A percentile compares a stretch with the other conserved stretches of the same genome.
These are phyloP conservation scores for Elmis aenea DNA, from an alignment of 2,888 invertebrate species.

Conservation along the genomic window DNA sequence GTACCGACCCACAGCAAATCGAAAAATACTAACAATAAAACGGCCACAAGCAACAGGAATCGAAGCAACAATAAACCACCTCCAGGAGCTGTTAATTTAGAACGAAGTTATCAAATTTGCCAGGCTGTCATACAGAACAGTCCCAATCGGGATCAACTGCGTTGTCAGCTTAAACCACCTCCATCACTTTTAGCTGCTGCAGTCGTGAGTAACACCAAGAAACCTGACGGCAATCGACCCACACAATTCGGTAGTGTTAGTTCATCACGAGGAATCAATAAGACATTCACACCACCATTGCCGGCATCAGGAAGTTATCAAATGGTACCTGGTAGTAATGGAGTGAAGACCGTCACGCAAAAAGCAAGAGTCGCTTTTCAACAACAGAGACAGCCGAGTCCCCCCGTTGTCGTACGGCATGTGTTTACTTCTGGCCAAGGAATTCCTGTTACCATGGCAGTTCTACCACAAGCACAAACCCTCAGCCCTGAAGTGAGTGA, in stretches of 20 bases:
- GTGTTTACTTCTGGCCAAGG: slow-evolving; percentile 55
- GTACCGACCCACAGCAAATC: slow-evolving; percentile 45
- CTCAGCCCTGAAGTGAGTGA: slow-evolving; percentile 46
- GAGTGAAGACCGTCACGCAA: slow-evolving; percentile 41
- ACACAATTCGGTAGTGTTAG: slow-evolving; percentile 47
- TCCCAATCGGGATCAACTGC: slow-evolving; percentile 81
- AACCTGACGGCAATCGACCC: slow-evolving; percentile 35
- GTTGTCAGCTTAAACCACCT: slow-evolving; percentile 80
- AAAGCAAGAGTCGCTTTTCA: slow-evolving; percentile 48
- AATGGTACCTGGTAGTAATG: slow-evolving; percentile 44
- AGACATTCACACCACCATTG: slow-evolving; percentile 46
- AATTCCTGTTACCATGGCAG: slow-evolving; percentile 55
- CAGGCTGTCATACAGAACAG: slow-evolving; percentile 92
- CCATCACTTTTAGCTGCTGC: slow-evolving; percentile 64
- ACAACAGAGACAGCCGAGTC: slow-evolving; percentile 53
- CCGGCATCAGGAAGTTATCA: slow-evolving; percentile 36
- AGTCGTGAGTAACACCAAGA: slow-evolving; percentile 39
- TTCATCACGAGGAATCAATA: slow-evolving; percentile 38
- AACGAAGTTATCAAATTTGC: slow-evolving; percentile 92
- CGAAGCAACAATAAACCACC: slow-evolving; percentile 69
- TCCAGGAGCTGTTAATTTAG: slow-evolving; percentile 86
- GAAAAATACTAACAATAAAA: slow-evolving; percentile 37
- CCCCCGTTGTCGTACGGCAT: slow-evolving; percentile 61
- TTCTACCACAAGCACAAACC: slow-evolving; percentile 47
- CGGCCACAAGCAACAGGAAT: slow-evolving; percentile 43